Evolutionary conservation across 2,888 invertebrate species (phyloP), one percentile per base, ranked within the genome.

Genomic region (Mamestra brassicae): DNA sequence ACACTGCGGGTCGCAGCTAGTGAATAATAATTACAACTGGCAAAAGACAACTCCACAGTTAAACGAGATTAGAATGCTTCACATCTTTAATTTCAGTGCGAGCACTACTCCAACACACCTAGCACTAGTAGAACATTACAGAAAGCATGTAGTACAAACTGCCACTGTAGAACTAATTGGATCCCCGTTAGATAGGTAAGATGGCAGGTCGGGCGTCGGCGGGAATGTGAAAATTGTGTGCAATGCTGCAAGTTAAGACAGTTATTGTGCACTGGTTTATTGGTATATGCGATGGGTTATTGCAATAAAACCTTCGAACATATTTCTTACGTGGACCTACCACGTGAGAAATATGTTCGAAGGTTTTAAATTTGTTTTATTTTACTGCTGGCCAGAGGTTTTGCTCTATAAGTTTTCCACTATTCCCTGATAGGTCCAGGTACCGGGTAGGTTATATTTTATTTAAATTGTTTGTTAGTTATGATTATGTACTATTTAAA

Each of bases 131-230:
- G 76, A 76, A 71, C 76, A 80, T 80, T 76, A 81, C 68, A 76
- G 57, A 74, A 50, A 68, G 60, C 74, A 34, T 64, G 47, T n/a
- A 68, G 36, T 74, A 74, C 74, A 66, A 67, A 64, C 71, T 80
- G 71, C 60, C 42, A 80, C 64, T 69, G 76, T 54, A 65, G 57
- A 76, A 80, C 80, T 83, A 83, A 81, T 84, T 84, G 84, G 75
- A 80, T 78, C 72, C 72, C 69, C 63, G 79, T 78, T 81, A 63
- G 60, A 68, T 75, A 64, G 70, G 68, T 26, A 61, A 80, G 81
- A 71, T 68, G 76, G 68, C 71, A 52, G 67, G 50, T 34, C 50
- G 34, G 50, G 71, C 11, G 80, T 47, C 47, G 60, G 63, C 26
- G 11, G 70, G 74, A 71, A 81, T 81, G 68, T 54, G 77, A 81